A percentile compares a stretch with the other conserved stretches of the same genome.
These are phyloP conservation scores for Platygyra sinensis DNA, from an alignment of 64 coral and sea anemone genomes.

Conservation along the genomic window DNA sequence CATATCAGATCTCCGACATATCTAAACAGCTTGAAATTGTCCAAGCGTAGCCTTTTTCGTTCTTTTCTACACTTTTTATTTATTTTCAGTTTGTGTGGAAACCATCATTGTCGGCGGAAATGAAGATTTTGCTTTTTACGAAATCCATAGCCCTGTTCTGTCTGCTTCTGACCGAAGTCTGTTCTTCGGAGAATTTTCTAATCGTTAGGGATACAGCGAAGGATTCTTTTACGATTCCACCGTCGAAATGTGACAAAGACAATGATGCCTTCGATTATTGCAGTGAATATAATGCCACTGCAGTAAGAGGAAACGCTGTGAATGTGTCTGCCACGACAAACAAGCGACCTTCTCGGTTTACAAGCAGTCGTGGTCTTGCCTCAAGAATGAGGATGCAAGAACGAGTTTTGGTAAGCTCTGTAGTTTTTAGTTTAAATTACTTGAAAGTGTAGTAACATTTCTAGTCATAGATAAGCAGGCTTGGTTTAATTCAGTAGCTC, in stretches of 20 bases:
- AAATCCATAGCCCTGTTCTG: neutral
- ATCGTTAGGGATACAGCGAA: neutral
- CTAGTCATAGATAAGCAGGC: too few relatives aligned
- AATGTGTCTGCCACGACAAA: neutral
- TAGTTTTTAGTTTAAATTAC: neutral
- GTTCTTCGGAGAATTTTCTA: neutral
- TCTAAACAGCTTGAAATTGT: too few relatives aligned
- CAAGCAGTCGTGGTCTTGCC: neutral
- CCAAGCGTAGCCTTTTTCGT: neutral
- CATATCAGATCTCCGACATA: too few relatives aligned
- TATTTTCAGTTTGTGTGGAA: neutral
- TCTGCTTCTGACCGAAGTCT: neutral
- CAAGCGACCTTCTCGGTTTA: neutral
- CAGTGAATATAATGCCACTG: neutral
- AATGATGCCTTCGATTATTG: neutral
- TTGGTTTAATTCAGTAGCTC: too few relatives aligned
- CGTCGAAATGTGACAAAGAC: neutral
- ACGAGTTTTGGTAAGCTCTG: neutral
- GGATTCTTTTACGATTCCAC: constrained; percentile 3
- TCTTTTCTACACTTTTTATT: neutral
- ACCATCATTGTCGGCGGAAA: neutral
- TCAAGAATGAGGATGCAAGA: neutral
- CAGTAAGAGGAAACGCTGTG: neutral
- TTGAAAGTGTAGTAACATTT: neutral
- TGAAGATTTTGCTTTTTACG: neutral